Evolutionary conservation across 2,113 vertebrate species (phyloP).

Genomic region (Gobiocypris rarus): DNA sequence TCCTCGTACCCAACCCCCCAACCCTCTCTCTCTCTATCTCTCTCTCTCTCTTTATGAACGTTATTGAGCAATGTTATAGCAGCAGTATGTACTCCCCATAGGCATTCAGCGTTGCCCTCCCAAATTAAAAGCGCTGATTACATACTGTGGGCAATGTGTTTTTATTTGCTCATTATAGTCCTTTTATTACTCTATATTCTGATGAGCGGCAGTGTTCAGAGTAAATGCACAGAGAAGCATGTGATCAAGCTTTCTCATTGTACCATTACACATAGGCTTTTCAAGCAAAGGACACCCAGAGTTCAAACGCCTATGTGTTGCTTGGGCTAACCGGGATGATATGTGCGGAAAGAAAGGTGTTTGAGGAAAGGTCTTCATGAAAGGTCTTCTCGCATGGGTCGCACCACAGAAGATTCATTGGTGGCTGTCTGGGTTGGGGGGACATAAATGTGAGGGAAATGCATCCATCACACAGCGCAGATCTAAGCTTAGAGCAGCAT

Average conservation of each 20-base stretch:
- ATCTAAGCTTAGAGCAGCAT: slow-evolving; percentile 64
- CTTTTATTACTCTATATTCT: slow-evolving; percentile 57
- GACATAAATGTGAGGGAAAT: slow-evolving; percentile 60
- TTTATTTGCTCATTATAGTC: slow-evolving; percentile 63
- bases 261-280: neutral
- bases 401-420: slow-evolving; percentile 55
- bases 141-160: slow-evolving; percentile 60
- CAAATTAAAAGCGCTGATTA: slow-evolving; percentile 71
- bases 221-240: slow-evolving; percentile 44
- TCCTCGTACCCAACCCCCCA: too few relatives aligned
- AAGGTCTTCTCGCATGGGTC: slow-evolving; percentile 23
- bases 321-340: neutral
- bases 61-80: slow-evolving; percentile 71
- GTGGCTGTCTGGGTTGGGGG: slow-evolving; percentile 22
- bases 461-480: slow-evolving; percentile 69
- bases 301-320: neutral
- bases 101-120: slow-evolving; percentile 56
- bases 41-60: slow-evolving; percentile 52
- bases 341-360: neutral
- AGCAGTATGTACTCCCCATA: slow-evolving; percentile 62
- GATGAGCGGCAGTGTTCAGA: slow-evolving; percentile 45
- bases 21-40: neutral
- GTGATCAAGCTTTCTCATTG: neutral
- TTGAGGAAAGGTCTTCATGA: slow-evolving; percentile 32
- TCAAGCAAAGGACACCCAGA: neutral